A percentile compares a stretch with the other conserved stretches of the same genome.
These are phyloP conservation scores for Okapia johnstoni DNA, from an alignment of 2,113 vertebrate genomes.

Conservation along the genomic window DNA sequence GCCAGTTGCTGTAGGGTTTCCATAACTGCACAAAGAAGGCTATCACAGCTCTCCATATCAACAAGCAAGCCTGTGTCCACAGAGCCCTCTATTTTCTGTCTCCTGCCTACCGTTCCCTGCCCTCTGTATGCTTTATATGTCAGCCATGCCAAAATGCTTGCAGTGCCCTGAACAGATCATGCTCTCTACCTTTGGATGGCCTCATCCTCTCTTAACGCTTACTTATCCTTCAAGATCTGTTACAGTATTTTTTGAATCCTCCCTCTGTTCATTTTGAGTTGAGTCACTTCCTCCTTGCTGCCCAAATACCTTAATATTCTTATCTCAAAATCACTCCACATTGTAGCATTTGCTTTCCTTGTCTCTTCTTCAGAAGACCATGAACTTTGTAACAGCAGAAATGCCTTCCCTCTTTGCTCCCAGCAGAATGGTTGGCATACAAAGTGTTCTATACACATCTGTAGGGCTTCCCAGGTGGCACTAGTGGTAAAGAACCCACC, in stretches of 20 bases:
- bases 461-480: neutral
- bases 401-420: neutral
- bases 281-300: neutral
- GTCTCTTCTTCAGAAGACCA: neutral
- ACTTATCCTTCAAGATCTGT: neutral
- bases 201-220: neutral
- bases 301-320: neutral
- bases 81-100: neutral
- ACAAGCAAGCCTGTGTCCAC: neutral
- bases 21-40: too few species aligned
- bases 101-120: neutral
- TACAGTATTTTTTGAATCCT: neutral
- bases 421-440: neutral
- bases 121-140: neutral
- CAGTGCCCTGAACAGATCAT: neutral
- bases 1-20: neutral
- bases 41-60: neutral
- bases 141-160: neutral
- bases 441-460: neutral
- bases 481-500: neutral
- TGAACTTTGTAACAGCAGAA: neutral
- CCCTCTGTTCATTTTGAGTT: neutral
- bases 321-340: neutral
- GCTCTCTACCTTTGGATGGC: neutral
- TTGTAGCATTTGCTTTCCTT: neutral